Evolutionary conservation across 2,888 invertebrate genomes (phyloP), one percentile per base, ranked within the genome.

Genomic region (Sarcophaga variegata): DNA sequence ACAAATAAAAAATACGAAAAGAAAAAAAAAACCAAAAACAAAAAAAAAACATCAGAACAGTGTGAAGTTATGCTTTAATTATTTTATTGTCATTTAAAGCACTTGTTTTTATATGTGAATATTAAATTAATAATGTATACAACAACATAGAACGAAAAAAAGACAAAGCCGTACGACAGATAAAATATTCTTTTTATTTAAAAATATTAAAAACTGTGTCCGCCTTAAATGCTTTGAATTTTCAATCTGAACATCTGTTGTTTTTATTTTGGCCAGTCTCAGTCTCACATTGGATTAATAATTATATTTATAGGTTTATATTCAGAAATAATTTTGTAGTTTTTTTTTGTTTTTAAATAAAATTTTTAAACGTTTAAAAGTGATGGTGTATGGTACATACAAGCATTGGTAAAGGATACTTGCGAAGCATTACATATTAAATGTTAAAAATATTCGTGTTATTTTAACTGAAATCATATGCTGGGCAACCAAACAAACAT

Each of bases 71-170:
- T 89, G 89, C 63, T 87, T 85, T 88, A 88, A 86, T 88, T 90
- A 87, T 89, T 89, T 74, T 84, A 86, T 86, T 88, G 86, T 87
- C 80, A 85, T 88, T 85, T 83, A 81, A 88, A 82, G 83, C 89
- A 88, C 86, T 89, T 89, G 89, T 89, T 90, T 83, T 89, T 88
- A 17, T 88, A 89, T 88, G 90, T 90, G 79, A 81, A 87, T 84
- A 87, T 87, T 87, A 84, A 84, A 79, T 87, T 87, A 87, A 64
- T 84, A 82, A 79, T 37, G 37, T 37, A 37, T 37, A 37, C 37
- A 37, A 37, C 37, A 37, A 37, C 37, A 37, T 37, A 8, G 6
- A 37, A 37, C 0, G 63, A 82, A 82, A 64, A 66, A 67, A 54
- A 14, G 17, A 54, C 17, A 14, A 14, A 54, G 2, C 12, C 54